These are phyloP conservation scores for Toxotes lorentzi DNA, from an alignment of 2,797 vertebrate genomes.

Conservation along the genomic window DNA sequence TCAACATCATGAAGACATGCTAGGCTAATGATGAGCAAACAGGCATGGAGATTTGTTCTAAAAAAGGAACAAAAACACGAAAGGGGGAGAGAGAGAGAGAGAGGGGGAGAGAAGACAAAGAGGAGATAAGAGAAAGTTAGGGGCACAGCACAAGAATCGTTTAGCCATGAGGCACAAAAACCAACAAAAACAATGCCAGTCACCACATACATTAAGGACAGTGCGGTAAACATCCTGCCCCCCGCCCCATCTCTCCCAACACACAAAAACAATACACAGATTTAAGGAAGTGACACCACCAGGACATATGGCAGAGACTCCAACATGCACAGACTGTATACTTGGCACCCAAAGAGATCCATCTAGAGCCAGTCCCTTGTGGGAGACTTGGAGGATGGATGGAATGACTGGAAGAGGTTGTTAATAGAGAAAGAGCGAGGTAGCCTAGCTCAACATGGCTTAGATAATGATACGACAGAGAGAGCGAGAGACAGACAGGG, in stretches of 20 bases:
- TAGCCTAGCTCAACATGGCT: conserved; percentile 89
- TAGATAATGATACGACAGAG: conserved; percentile 57
- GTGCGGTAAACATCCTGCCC: conserved; percentile 45
- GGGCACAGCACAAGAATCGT: conserved; percentile 83
- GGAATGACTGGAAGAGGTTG: conserved; percentile 88
- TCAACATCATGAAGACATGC: conserved; percentile 99
- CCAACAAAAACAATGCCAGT: conserved; percentile 81
- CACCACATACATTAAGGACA: conserved; percentile 80
- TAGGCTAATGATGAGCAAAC: conserved; percentile 99
- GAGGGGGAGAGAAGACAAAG: conserved; percentile 77
- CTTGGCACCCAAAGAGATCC: conserved; percentile 93
- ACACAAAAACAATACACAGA: conserved; percentile 79
- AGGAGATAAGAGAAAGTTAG: conserved; percentile 83
- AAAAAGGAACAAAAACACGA: conserved; percentile 95
- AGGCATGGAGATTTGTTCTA: conserved; percentile 99
- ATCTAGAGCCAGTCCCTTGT: conserved; percentile 85
- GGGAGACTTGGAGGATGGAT: conserved; percentile 84
- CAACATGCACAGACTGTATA: conserved; percentile 84
- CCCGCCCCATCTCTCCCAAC: conserved; percentile 21
- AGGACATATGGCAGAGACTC: conserved; percentile 78
- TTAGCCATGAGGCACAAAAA: conserved; percentile 84
- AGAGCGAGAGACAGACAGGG: conserved; percentile 27
- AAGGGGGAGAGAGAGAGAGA: conserved; percentile 77
- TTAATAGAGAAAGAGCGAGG: conserved; percentile 81
- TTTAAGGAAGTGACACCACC: conserved; percentile 78